phyloP scores from a whole-genome alignment of 2,888 invertebrate genomes.

The Eupithecia tripunctaria region DNA sequence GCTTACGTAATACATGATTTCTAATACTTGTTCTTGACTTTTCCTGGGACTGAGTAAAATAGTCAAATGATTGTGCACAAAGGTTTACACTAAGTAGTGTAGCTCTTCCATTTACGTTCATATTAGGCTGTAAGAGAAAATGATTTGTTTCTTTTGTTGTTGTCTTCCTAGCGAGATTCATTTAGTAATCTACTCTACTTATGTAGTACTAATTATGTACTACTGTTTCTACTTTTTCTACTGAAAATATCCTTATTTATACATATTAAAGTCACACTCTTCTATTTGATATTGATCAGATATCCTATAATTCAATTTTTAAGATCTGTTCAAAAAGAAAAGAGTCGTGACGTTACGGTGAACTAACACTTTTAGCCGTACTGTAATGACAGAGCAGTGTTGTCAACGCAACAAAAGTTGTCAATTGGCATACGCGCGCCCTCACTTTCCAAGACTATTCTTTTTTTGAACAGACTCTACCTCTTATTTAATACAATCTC shows the following conservation, averaged over 20 bases:
- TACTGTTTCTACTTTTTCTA: not conserved
- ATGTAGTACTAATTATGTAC: no score
- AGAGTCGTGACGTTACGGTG: no score
- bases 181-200: not conserved
- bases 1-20: slow-evolving; percentile 19
- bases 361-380: no score
- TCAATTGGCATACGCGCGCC: no score
- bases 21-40: not conserved
- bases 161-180: slow-evolving; percentile 6
- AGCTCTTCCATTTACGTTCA: slow-evolving; percentile 65
- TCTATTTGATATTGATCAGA: not conserved
- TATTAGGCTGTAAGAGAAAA: slow-evolving; percentile 65
- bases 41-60: slow-evolving; percentile 1
- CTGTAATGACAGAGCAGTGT: no score
- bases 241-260: not conserved
- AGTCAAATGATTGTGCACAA: slow-evolving; percentile 60
- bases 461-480: no score
- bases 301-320: not conserved
- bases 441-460: no score
- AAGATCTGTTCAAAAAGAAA: no score
- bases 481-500: not conserved
- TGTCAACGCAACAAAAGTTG: no score
- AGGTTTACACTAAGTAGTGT: slow-evolving; percentile 43
- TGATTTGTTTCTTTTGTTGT: slow-evolving; percentile 47
- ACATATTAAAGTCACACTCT: not conserved